phyloP scores from a whole-genome alignment of 2,113 vertebrate species.

The Phrynosoma blainvillii region DNA sequence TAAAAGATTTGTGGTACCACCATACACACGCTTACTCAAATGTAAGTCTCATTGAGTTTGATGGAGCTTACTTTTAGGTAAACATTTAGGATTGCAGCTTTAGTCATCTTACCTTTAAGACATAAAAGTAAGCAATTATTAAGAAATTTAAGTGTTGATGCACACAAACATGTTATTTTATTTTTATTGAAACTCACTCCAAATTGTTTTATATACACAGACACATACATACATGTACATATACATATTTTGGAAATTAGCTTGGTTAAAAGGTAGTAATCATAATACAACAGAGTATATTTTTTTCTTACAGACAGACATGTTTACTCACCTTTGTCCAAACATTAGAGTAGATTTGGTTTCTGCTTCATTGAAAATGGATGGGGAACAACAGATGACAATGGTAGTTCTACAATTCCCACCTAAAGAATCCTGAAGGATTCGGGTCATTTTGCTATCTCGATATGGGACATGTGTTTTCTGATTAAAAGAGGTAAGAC shows the following conservation, averaged over 20 bases:
- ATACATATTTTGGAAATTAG: neutral
- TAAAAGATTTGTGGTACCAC: neutral
- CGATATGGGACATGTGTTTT: conserved; percentile 94
- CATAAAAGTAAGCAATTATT: no score
- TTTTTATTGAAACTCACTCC: neutral
- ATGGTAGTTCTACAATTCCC: conserved; percentile 96
- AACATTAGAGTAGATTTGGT: conserved; percentile 96
- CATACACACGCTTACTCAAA: neutral
- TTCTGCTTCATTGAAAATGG: conserved; percentile 92
- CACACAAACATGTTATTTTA: no score
- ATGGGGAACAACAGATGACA: conserved; percentile 94
- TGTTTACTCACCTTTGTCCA: conserved; percentile 85
- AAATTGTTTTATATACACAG: no score
- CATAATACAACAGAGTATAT: fast-evolving
- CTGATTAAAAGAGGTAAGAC: conserved; percentile 59
- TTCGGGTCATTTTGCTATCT: conserved; percentile 96
- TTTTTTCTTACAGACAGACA: fast-evolving
- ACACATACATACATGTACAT: no score
- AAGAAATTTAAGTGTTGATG: no score
- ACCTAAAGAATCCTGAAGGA: conserved; percentile 94
- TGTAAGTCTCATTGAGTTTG: neutral
- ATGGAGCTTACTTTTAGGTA: neutral
- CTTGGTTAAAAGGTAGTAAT: neutral
- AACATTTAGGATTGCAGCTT: neutral
- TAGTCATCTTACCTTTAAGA: neutral